Conservation (phyloP, 2,113 vertebrate genomes). For the Polyodon spathula region DNA sequence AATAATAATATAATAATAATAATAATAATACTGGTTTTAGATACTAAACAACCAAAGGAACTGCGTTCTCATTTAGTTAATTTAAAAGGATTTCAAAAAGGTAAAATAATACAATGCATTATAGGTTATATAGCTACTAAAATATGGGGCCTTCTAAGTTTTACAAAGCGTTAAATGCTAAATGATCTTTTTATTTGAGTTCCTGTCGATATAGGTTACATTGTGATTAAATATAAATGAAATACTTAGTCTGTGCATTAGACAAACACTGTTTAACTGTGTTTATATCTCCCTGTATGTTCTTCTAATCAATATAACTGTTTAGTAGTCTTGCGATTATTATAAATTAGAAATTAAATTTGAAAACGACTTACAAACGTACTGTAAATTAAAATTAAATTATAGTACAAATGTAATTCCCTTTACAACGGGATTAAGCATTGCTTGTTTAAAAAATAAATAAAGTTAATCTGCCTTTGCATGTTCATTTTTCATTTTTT, state of each 20-base stretch:
- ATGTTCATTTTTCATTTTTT: no score
- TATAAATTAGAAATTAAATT: not conserved
- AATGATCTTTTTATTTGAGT: not conserved
- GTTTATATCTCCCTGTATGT: not conserved
- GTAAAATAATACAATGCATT: no score
- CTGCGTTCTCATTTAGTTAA: no score
- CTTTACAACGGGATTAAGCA: no score
- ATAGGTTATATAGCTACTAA: no score
- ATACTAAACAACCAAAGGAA: no score
- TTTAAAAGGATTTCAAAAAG: no score
- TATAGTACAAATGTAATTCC: not conserved
- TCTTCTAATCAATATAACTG: conserved; percentile 43
- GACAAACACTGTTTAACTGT: conserved; percentile 45
- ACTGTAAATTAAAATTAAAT: not conserved
- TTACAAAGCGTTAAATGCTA: not conserved
- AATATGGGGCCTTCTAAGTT: no score
- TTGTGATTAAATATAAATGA: conserved; percentile 55
- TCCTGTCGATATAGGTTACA: conserved; percentile 37
- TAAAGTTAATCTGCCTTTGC: no score
- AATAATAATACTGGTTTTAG: no score
- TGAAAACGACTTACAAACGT: not conserved
- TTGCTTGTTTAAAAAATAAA: no score
- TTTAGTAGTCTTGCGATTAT: conserved; percentile 24
- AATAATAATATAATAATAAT: no score
- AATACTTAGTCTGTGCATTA: conserved; percentile 55